Conservation (phyloP, 1,140 invertebrate species). For the Macrobrachium nipponense region DNA sequence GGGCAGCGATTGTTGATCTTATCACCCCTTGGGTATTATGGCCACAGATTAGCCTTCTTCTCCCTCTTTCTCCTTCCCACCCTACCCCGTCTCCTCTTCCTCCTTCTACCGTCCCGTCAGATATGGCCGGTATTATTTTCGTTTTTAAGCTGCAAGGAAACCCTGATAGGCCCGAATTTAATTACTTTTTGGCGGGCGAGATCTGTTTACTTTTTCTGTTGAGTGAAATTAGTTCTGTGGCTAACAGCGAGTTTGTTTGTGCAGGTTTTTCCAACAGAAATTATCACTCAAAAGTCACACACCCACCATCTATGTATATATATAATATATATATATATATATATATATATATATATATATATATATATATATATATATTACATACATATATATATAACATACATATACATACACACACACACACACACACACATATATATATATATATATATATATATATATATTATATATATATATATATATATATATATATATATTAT, state of each 20-base stretch:
- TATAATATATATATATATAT: background rate
- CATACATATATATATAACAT: background rate
- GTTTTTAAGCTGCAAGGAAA: too few relatives aligned
- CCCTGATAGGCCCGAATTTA: too few relatives aligned
- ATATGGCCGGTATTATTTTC: background rate
- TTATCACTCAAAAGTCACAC: too few relatives aligned
- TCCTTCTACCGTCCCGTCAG: background rate
- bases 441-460: constrained; percentile 15
- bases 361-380: background rate
- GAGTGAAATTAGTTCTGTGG: background rate
- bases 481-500: background rate
- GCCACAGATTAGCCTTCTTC: too few relatives aligned
- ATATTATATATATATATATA: background rate
- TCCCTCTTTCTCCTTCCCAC: background rate
- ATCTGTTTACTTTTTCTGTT: too few relatives aligned
- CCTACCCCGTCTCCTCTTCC: background rate
- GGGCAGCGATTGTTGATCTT: constrained; percentile 23
- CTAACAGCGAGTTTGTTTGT: background rate
- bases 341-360: background rate
- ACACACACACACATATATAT: constrained; percentile 15
- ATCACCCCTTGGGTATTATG: background rate
- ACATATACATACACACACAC: background rate
- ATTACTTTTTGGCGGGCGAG: too few relatives aligned
- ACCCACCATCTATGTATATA: background rate
- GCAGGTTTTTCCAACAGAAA: too few relatives aligned